phyloP scores from a whole-genome alignment of 2,888 invertebrate species.

The Hybos culiciformis region DNA sequence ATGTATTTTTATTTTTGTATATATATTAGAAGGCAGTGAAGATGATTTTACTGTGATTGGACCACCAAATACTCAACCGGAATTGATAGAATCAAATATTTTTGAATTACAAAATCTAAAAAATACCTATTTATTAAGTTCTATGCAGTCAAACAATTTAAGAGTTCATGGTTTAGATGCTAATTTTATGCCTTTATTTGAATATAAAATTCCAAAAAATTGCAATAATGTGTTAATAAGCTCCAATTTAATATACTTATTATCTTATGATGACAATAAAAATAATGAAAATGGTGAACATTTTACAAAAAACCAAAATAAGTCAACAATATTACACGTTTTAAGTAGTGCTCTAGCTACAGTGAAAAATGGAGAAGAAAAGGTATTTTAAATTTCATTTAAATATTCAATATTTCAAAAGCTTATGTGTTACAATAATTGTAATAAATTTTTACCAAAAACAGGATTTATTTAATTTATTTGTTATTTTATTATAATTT shows the following conservation, averaged over 20 bases:
- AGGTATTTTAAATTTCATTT: neutral
- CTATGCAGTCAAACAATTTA: slow-evolving; percentile 31
- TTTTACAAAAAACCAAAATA: slow-evolving; percentile 2
- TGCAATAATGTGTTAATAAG: slow-evolving; percentile 50
- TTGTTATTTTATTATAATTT: no score
- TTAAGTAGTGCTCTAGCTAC: neutral
- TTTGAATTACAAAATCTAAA: slow-evolving; percentile 33
- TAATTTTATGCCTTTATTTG: slow-evolving; percentile 49
- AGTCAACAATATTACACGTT: no score
- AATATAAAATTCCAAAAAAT: slow-evolving; percentile 52
- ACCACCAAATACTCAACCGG: slow-evolving; percentile 32
- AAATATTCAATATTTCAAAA: neutral
- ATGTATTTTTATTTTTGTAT: slow-evolving; percentile 20
- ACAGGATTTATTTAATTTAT: no score
- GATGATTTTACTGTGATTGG: slow-evolving; percentile 33
- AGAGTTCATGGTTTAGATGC: slow-evolving; percentile 52
- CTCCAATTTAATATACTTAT: slow-evolving; percentile 55
- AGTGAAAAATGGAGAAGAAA: neutral
- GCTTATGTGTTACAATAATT: neutral
- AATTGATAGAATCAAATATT: slow-evolving; percentile 29
- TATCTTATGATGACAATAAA: slow-evolving; percentile 31
- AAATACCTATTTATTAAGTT: slow-evolving; percentile 32
- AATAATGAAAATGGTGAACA: neutral
- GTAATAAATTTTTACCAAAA: neutral
- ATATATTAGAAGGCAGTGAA: slow-evolving; percentile 26